Conservation (phyloP, 2,113 vertebrate species). For the Erpornis zantholeuca region DNA sequence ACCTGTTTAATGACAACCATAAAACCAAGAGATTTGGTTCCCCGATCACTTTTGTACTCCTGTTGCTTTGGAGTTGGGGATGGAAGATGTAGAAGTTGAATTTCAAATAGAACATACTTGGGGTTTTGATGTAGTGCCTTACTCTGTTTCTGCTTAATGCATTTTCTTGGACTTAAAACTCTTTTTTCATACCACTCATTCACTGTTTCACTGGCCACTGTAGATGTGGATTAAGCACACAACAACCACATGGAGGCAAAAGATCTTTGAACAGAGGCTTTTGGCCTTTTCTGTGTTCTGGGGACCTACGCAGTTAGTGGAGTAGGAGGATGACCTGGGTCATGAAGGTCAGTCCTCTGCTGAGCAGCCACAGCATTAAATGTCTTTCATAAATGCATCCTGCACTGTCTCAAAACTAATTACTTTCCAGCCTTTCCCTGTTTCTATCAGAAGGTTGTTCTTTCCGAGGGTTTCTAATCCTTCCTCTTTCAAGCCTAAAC, state of each 20-base stretch:
- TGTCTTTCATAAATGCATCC: conserved; percentile 14
- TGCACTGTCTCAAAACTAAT: background rate
- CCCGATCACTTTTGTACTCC: background rate
- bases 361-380: conserved; percentile 19
- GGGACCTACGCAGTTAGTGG: background rate
- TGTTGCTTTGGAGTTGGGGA: background rate
- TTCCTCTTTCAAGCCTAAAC: background rate
- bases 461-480: background rate
- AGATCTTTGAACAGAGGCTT: background rate
- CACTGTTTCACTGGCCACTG: background rate
- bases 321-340: conserved; percentile 22
- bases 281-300: background rate
- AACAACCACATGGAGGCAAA: background rate
- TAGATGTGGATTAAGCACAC: background rate
- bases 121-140: background rate
- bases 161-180: background rate
- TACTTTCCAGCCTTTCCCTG: background rate
- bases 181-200: background rate
- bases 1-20: conserved; percentile 40
- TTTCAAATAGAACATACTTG: background rate
- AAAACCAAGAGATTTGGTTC: background rate
- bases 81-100: background rate
- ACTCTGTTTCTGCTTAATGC: background rate
- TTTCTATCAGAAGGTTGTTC: background rate
- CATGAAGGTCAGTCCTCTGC: background rate